Evolutionary conservation across 2,888 invertebrate genomes (phyloP), one percentile per base, ranked within the genome.

Genomic region (Rhagium mordax): DNA sequence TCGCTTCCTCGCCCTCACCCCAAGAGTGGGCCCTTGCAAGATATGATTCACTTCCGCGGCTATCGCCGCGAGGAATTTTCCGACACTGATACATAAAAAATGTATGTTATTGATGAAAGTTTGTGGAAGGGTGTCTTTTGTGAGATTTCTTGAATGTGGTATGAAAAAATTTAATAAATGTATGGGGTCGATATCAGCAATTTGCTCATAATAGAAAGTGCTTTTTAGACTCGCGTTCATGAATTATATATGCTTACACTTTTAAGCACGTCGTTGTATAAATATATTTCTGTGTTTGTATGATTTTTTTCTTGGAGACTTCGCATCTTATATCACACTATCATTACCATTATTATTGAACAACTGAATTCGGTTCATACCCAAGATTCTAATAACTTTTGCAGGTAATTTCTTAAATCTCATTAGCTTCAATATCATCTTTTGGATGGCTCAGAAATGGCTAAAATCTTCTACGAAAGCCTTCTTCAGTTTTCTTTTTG

Each of bases 41-140:
- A 27, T 41, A 66, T 66, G 66, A 66, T 66, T 66, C 66, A 66
- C 51, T 55, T 55, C 66, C 66, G 33, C 33, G 66, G 53, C 66
- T 66, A 66, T 66, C 55, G 66, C 55, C 66, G 49, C 16, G n/a
- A 33, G 55, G 29, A 66, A 20, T 66, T 66, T 66, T 66, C 55
- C 20, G 55, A 41, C 55, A 27, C 5, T 33, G 66, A 27, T 13
- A 18, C 41, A 66, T 66, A 55, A 66, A 65, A 66, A 66, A 66
- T 66, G 55, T 18, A 66, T 55, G 55, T 41, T 65, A 65, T 66
- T 55, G 66, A 66, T 66, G 66, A 16, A 55, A 21, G 66, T 33
- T 33, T 33, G 8, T 13, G 13, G 33, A 33, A 33, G 33, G 33
- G 33, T 13, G 33, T 33, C 33, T 33, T 33, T 33, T 33, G 33